Evolutionary conservation across 2,113 vertebrate species (phyloP).

Genomic region (Morone saxatilis): DNA sequence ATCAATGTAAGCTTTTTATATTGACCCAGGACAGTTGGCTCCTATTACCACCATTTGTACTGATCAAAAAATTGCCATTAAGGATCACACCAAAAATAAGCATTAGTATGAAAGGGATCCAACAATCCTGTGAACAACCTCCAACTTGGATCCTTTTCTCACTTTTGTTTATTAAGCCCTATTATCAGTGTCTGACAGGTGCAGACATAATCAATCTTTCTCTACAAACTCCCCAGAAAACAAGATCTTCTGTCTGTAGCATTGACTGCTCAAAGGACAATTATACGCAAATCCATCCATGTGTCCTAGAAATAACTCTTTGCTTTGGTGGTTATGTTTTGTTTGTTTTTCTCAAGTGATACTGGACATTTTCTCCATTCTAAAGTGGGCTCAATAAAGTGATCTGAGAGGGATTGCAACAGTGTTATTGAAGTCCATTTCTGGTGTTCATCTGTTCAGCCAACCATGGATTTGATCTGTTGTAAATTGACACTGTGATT

Average conservation of each 20-base stretch:
- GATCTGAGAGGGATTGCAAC: background rate
- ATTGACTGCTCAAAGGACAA: background rate
- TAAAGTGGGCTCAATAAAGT: background rate
- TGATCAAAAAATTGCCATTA: background rate
- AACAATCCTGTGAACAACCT: background rate
- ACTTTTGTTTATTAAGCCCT: slow-evolving; percentile 12
- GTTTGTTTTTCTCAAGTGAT: background rate
- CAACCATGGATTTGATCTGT: background rate
- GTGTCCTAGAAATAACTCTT: background rate
- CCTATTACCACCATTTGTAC: background rate
- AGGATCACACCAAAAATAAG: background rate
- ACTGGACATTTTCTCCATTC: background rate
- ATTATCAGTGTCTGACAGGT: slow-evolving; percentile 41
- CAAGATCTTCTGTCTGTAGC: background rate
- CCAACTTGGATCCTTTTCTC: background rate
- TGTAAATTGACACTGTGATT: background rate
- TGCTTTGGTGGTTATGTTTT: background rate
- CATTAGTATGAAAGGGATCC: background rate
- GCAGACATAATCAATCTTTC: slow-evolving; percentile 23
- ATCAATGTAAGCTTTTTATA: background rate
- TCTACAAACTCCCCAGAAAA: background rate
- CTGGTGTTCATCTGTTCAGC: background rate
- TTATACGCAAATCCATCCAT: background rate
- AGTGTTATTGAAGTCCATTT: background rate
- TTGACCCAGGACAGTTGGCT: background rate